Evolutionary conservation across 2,888 invertebrate genomes (phyloP).

Genomic region (Diaperis boleti): DNA sequence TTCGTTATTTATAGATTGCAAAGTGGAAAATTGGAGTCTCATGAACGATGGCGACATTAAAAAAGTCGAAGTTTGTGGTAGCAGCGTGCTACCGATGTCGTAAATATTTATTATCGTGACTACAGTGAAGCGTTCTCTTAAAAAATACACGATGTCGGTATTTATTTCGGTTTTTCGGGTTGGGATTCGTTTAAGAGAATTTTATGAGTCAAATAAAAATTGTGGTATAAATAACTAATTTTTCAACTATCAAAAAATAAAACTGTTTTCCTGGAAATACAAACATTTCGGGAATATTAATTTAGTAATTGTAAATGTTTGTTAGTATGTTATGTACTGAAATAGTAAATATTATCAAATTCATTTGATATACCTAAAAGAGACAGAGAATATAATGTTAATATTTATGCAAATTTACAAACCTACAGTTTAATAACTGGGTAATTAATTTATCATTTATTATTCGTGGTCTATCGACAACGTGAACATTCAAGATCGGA

Average conservation of each 20-base stretch:
- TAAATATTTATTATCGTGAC: conserved; percentile 15
- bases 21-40: conserved; percentile 10
- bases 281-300: no score
- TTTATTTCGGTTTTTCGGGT: conserved; percentile 8
- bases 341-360: no score
- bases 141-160: conserved; percentile 9
- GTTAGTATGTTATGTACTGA: no score
- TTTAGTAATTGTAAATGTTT: no score
- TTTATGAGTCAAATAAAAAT: background rate
- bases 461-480: no score
- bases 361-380: no score
- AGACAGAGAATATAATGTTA: no score
- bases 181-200: conserved; percentile 2
- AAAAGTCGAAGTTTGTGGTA: conserved; percentile 10
- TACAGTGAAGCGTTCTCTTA: conserved; percentile 5
- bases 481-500: no score
- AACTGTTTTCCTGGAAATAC: no score
- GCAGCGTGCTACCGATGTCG: conserved; percentile 7
- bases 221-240: background rate
- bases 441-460: no score
- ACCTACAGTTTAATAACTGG: no score
- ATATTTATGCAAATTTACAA: no score
- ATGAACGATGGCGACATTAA: conserved; percentile 14
- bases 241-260: background rate
- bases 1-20: conserved; percentile 13